Conservation (phyloP, 2,888 invertebrate species). For the Atherix ibis region DNA sequence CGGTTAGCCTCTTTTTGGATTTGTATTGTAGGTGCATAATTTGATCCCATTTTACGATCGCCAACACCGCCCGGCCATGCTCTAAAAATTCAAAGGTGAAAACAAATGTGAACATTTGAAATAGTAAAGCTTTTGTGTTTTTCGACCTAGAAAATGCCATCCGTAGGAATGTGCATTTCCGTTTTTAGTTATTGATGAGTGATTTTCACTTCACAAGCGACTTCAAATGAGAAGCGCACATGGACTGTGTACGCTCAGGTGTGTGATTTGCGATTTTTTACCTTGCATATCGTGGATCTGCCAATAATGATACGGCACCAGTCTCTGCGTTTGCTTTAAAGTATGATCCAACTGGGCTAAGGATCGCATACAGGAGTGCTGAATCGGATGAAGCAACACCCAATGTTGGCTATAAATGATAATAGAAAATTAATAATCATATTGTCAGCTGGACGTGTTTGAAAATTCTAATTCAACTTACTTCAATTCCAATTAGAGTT, state of each 20-base stretch:
- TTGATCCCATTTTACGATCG: constrained; percentile 87
- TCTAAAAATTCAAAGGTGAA: constrained; percentile 26
- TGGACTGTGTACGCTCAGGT: no score
- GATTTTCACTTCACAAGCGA: no score
- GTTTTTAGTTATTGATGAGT: no score
- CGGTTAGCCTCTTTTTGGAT: constrained; percentile 61
- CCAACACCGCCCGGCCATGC: constrained; percentile 93
- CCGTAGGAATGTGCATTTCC: not conserved
- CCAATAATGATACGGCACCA: constrained; percentile 69
- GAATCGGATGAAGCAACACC: constrained; percentile 77
- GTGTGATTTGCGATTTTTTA: no score
- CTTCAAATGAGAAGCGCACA: no score
- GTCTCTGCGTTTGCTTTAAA: constrained; percentile 52
- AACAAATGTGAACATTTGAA: not conserved
- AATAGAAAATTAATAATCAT: no score
- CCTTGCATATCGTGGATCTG: constrained; percentile 71
- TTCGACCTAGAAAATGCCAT: not conserved
- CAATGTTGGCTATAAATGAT: constrained; percentile 58
- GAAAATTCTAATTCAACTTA: constrained; percentile 40
- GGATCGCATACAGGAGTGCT: constrained; percentile 81
- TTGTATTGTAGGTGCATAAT: constrained; percentile 76
- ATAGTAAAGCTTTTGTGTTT: not conserved
- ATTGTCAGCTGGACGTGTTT: no score
- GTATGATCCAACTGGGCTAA: constrained; percentile 88
- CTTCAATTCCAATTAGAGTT: constrained; percentile 92